Conservation (phyloP, 2,797 vertebrate species). For the Leptodon cayanensis region DNA sequence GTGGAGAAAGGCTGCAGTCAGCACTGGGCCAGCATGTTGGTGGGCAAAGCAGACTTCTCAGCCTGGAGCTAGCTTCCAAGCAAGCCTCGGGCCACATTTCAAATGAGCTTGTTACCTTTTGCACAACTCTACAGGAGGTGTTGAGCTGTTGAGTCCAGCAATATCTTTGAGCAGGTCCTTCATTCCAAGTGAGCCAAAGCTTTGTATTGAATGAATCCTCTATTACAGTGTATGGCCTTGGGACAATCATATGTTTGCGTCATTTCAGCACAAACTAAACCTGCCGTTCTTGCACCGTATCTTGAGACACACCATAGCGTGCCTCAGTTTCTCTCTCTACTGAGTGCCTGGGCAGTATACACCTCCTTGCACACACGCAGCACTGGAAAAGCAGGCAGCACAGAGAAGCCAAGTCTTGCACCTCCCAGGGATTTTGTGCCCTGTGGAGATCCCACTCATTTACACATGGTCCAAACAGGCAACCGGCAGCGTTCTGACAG, state of each 20-base stretch:
- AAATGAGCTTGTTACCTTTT: neutral
- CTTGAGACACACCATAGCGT: neutral
- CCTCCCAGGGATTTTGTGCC: neutral
- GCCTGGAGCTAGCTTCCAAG: neutral
- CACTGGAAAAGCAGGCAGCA: neutral
- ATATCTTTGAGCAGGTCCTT: neutral
- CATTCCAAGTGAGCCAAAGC: neutral
- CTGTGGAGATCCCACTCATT: neutral
- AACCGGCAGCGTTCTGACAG: neutral
- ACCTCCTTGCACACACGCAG: fast-evolving
- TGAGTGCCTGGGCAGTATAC: neutral
- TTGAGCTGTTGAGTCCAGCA: neutral
- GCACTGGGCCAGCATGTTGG: neutral
- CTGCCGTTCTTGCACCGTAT: neutral
- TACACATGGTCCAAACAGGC: neutral
- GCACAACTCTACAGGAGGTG: neutral
- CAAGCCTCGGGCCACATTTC: neutral
- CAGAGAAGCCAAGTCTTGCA: neutral
- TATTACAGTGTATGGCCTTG: neutral
- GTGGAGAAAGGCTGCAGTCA: neutral
- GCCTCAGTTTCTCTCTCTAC: neutral
- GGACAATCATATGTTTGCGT: neutral
- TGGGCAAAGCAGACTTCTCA: neutral
- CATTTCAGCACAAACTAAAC: neutral
- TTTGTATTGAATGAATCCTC: neutral